Evolutionary conservation across 2,888 invertebrate species (phyloP), one percentile per base, ranked within the genome.

Genomic region (Eupithecia vulgata): DNA sequence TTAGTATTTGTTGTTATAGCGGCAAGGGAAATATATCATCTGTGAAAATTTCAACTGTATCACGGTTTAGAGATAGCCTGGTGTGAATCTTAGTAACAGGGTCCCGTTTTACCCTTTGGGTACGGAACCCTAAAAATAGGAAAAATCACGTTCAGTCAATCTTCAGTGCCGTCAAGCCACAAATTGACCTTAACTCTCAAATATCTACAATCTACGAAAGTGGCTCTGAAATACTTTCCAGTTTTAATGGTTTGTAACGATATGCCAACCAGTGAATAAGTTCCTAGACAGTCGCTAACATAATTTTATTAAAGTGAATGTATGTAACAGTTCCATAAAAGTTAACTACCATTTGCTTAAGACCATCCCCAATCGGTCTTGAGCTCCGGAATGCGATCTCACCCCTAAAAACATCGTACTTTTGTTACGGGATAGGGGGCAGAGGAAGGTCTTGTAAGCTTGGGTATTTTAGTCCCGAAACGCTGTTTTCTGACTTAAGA

Each of bases 261-360:
- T 81, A 82, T 75, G 76, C 77, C 80, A 71, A 73, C 74, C n/a
- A n/a, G n/a, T n/a, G 67, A 79, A 81, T 80, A 78, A 79, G 78
- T 75, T 72, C 77, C 68, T 72, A 76, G 73, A 80, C 80, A 85
- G 82, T 81, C 83, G 84, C 80, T 85, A 85, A 88, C 88, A 90
- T 87, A 84, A 89, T 85, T 90, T 89, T 91, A 90, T 90, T 88
- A 86, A 81, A 83, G 82, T 81, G 82, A 88, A 90, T 90, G 86
- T 88, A 89, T 90, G 89, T 88, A 88, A 90, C 87, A 89, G 90
- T 89, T 84, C 83, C 84, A 91, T 92, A 91, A 92, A 92, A 91
- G 87, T 90, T 90, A 90, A 91, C 89, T 85, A 84, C 86, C 84
- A 91, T 91, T 91, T 91, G 85, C 88, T 87, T 90, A 90, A 91